Conservation (phyloP, 2,113 vertebrate species). For the Elaphurus davidianus region DNA sequence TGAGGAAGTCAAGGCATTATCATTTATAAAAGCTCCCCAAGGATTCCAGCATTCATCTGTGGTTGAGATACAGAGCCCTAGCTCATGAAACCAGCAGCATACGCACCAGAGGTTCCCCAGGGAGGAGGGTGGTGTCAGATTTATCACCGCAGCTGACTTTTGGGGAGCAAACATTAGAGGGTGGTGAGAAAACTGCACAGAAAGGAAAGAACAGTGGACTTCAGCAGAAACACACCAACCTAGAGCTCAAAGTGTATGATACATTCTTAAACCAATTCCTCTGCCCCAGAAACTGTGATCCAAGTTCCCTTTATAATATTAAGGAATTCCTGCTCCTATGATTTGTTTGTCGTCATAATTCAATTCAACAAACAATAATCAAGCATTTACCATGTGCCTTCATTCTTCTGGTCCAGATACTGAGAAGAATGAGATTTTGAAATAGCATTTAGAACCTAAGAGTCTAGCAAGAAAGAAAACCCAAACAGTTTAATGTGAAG, state of each 20-base stretch:
- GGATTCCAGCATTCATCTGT: neutral
- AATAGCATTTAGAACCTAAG: slow-evolving; percentile 4
- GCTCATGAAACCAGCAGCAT: neutral
- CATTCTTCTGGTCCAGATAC: slow-evolving; percentile 32
- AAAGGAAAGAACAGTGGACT: neutral
- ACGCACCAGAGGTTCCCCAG: neutral
- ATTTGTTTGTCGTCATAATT: slow-evolving; percentile 31
- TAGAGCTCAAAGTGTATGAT: neutral
- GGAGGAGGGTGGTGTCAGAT: neutral
- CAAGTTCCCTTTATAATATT: neutral
- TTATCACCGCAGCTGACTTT: neutral
- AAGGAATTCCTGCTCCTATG: neutral
- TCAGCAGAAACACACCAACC: neutral
- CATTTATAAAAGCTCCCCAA: neutral
- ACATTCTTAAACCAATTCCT: neutral
- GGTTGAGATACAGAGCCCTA: neutral
- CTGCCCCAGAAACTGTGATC: neutral
- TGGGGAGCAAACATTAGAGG: neutral
- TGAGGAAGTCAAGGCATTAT: neutral
- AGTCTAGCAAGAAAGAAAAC: neutral
- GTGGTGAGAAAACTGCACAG: neutral
- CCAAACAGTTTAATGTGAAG: slow-evolving; percentile 47
- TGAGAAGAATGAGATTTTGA: slow-evolving; percentile 41
- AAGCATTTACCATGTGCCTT: neutral
- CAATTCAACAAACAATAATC: slow-evolving; percentile 42